Conservation (phyloP, 1,140 invertebrate genomes). For the Drosophila neocordata region DNA sequence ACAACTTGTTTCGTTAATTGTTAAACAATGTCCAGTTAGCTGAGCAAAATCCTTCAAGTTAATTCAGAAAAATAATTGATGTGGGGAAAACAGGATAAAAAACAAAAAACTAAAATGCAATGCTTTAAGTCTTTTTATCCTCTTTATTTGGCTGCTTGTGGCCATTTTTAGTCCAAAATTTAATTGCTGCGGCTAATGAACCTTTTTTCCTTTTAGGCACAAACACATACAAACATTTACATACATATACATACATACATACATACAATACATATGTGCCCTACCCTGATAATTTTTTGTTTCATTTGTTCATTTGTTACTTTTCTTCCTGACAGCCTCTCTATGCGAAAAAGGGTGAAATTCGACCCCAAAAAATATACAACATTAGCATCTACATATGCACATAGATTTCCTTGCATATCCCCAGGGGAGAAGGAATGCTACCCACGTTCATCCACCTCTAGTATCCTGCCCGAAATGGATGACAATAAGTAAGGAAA, state of each 20-base stretch:
- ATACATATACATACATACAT: no score
- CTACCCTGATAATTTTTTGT: conserved; percentile 44
- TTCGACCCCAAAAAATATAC: conserved; percentile 51
- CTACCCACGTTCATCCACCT: conserved; percentile 40
- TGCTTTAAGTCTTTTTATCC: conserved; percentile 10
- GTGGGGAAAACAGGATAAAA: conserved; percentile 16
- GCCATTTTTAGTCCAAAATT: conserved; percentile 19
- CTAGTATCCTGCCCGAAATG: conserved; percentile 19
- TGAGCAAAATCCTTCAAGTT: conserved; percentile 7
- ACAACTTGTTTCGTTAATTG: conserved; percentile 80
- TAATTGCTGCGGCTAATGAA: conserved; percentile 61
- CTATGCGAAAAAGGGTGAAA: conserved; percentile 64
- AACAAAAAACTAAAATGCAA: conserved; percentile 10
- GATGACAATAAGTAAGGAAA: conserved; percentile 37
- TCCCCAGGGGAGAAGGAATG: conserved; percentile 36
- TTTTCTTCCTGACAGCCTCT: conserved; percentile 19
- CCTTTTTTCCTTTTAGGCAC: conserved; percentile 34
- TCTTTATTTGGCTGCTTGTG: neutral
- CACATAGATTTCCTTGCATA: conserved; percentile 59
- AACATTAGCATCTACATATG: conserved; percentile 55
- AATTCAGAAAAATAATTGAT: conserved; percentile 41
- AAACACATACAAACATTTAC: no score
- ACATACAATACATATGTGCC: conserved; percentile 72
- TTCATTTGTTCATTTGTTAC: conserved; percentile 44
- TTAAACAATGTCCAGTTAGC: conserved; percentile 69